Evolutionary conservation across 1,140 invertebrate species (phyloP).

Genomic region (Musca domestica): DNA sequence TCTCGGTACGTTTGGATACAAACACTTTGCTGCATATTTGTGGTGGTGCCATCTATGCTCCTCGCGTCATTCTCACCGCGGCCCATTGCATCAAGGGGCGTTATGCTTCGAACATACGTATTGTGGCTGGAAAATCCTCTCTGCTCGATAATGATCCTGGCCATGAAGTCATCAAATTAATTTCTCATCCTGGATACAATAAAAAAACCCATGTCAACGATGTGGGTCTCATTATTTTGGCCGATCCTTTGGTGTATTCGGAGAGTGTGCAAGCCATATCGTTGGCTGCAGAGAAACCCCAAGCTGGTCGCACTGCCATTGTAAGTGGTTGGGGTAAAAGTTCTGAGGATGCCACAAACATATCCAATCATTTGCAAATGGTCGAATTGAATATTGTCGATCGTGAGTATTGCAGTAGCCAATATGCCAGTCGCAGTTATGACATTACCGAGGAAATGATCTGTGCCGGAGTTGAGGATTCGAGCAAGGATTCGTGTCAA

Average conservation of each 20-base stretch:
- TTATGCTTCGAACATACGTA: conserved; percentile 50
- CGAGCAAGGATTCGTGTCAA: conserved; percentile 29
- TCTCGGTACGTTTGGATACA: conserved; percentile 38
- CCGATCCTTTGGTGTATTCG: conserved; percentile 32
- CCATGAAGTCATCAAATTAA: conserved; percentile 32
- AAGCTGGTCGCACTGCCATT: conserved; percentile 40
- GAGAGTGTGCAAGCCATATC: conserved; percentile 37
- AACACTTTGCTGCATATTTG: conserved; percentile 35
- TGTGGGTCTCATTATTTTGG: conserved; percentile 39
- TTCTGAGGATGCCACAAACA: conserved; percentile 40
- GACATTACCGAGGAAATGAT: conserved; percentile 24
- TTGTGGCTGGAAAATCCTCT: conserved; percentile 36
- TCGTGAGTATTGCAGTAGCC: conserved; percentile 34
- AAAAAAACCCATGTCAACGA: conserved; percentile 39
- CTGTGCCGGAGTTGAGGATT: conserved; percentile 39
- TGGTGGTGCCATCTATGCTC: conserved; percentile 58
- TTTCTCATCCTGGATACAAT: conserved; percentile 41
- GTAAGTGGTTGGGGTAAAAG: conserved; percentile 56
- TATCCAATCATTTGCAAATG: conserved; percentile 34
- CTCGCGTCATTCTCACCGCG: conserved; percentile 58
- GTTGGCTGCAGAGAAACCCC: conserved; percentile 30
- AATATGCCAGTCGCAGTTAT: conserved; percentile 23
- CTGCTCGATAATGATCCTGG: conserved; percentile 35
- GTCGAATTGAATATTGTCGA: conserved; percentile 54
- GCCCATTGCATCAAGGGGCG: conserved; percentile 62